Base-by-base conservation (phyloP, 2,888 invertebrate genomes). In the Diarsia dahlii region DNA sequence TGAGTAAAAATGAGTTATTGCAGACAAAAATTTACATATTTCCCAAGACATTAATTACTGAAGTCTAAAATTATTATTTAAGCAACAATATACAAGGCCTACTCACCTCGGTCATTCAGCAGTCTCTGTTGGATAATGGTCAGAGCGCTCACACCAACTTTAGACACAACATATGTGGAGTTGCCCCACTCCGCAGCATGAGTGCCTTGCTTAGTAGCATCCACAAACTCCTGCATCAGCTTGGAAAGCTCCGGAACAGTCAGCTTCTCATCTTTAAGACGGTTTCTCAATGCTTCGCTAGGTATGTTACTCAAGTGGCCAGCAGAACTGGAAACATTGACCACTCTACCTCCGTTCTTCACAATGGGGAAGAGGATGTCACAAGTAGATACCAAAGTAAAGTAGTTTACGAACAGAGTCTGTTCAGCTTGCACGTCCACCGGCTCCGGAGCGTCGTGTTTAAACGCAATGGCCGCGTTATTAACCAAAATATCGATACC, bases 401-500 rank as follows among this genome's bases (percentile, higher is more conserved):
- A 98, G 91, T 98, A 98, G 91, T 99, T 99, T 0, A 98, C 97
- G 60, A 93, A 94, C 10, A 98, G 78, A 0, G 98, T 98, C 85
- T 97, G 96, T 87, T 98, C 97, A 0, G 98, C 98, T 95, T 98
- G 98, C 10, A 96, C 93, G 0, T 92, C 89, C 67, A 97, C 97
- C 3, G 98, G 97, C 68, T 97, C 98, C 0, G 97, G 96, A 0
- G 98, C 96, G 71, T 91, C 91, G 9, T 46, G 63, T 96, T 97
- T 97, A 88, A 97, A 98, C 0, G 98, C 98, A 73, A 98, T 98
- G 0, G 97, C 98, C 12, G 98, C 98, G 92, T 98, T 98, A 89
- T 98, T 98, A 0, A 98, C 97, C 62, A 98, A 95, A 67, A 98
- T 90, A 93, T 98, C 98, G 6, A 98, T 93, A 0, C 98, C 98